Conservation (phyloP, 2,888 invertebrate genomes). For the Hypselothyrea guttata region DNA sequence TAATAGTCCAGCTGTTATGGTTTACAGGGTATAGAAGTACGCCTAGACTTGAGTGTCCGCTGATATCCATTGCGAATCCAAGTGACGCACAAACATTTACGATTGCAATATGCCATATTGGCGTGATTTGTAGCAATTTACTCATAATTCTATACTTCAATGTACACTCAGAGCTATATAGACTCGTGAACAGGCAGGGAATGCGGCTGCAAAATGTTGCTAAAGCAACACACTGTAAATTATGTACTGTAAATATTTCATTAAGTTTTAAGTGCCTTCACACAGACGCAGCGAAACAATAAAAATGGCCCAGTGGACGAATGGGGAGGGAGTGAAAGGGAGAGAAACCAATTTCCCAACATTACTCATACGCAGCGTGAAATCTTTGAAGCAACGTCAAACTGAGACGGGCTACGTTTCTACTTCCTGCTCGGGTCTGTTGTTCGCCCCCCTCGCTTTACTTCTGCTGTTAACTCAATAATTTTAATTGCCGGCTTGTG, state of each 20-base stretch:
- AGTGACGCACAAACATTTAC: conserved; percentile 43
- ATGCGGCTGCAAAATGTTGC: conserved; percentile 35
- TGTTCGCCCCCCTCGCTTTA: not conserved
- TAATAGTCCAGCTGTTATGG: no score
- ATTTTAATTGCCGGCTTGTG: conserved; percentile 62
- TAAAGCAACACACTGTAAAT: conserved; percentile 47
- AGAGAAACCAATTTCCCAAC: conserved; percentile 28
- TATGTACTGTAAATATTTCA: conserved; percentile 69
- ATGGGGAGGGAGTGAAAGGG: not conserved
- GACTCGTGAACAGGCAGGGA: conserved; percentile 9
- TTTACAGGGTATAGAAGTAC: no score
- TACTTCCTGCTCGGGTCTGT: not conserved
- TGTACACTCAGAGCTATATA: not conserved
- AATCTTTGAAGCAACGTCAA: conserved; percentile 38
- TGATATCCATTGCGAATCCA: no score
- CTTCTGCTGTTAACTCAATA: conserved; percentile 46
- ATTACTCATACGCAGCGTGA: conserved; percentile 74
- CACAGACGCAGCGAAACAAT: conserved; percentile 53
- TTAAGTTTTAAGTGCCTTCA: conserved; percentile 71
- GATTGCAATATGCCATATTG: conserved; percentile 52
- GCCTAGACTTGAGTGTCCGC: no score
- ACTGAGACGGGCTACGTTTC: not conserved
- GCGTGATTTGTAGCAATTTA: conserved; percentile 69
- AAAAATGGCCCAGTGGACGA: conserved; percentile 42
- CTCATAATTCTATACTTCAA: conserved; percentile 41